Base-by-base conservation (phyloP, 2,113 vertebrate species). In the Alaudala cheleensis region DNA sequence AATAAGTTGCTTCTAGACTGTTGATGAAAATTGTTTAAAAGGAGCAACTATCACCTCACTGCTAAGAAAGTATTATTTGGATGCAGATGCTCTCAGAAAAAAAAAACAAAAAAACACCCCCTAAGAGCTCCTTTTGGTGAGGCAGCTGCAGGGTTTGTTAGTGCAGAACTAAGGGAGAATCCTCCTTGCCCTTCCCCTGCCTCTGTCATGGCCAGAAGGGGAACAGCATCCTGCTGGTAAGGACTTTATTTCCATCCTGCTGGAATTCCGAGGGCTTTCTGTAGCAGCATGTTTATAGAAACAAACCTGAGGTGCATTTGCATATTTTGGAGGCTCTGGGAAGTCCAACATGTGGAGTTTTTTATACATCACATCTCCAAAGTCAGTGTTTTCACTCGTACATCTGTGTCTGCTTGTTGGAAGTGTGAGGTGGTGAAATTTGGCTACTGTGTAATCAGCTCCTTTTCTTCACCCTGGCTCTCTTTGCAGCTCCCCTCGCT, bases 1-100 rank as follows among this genome's bases (percentile, higher is more conserved):
- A 40, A 15, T 10, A 12, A 73, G 62, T 60, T 67, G 47, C 64
- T 79, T 91, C 56, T 71, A 77, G 64, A 24, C 12, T 73, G 12
- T 24, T 31, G 86, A 28, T 47, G 31, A 34, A 47, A 34, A n/a
- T 42, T 58, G 6, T 70, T 86, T 86, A 89, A 44, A 42, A 83
- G 89, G 67, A 96, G 45, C 86, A 93, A 17, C 79, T 93, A n/a
- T 58, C 24, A 47, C 61, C 85, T 88, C 49, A 14, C 74, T 97
- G 95, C 94, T 85, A 92, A 93, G 91, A 94, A 96, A 71, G 73
- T 61, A 45, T 56, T 95, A 42, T 79, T 94, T 92, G 49, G 58
- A 67, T 29, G 84, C 60, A 50, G 79, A 84, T 78, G 25, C 70
- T 95, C 84, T 80, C 44, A 13, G 87, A 74, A 88, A 65, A 85